Evolutionary conservation across 2,797 vertebrate species (phyloP), one percentile per base, ranked within the genome.

Genomic region (Myotis findleyi): DNA sequence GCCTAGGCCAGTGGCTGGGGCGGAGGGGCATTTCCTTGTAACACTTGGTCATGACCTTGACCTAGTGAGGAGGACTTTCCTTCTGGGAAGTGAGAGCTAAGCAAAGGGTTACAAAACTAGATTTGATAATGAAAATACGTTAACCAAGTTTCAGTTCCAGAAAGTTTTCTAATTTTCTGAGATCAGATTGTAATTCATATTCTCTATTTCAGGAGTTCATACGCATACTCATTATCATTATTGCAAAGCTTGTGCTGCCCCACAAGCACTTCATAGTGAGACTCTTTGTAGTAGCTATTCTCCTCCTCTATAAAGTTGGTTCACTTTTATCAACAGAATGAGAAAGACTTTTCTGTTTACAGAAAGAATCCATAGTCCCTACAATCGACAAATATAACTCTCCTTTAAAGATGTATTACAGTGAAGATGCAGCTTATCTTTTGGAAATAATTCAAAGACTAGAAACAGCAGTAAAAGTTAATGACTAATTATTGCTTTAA

Each of bases 391-490:
- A 62, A 77, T 53, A 30, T 36, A 79, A 80, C 59, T 55, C 27
- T 92, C 55, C 57, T 21, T 69, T 84, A 75, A 87, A 79, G 51
- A 95, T 36, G 23, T 62, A 41, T 38, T 75, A 57, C 10, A 33
- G 14, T 17, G 57, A 57, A 23, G 49, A 69, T 47, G 10, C 30
- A 84, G 20, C 36, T 85, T 25, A 62, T 14, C 9, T 76, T 93
- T 68, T 11, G 33, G 73, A 96, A 93, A 73, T 88, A 94, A 94
- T 68, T 53, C 88, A 92, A 66, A 92, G 59, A 89, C 64, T 4
- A 84, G 49, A 59, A 87, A 81, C 11, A 84, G 73, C 76, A 81
- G 2, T 89, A 68, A 66, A 76, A 68, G 41, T 47, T 76, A 89
- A 84, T 91, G 68, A 87, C 55, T 79, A 87, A 47, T 2, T 23